Evolutionary conservation across 2,888 invertebrate species (phyloP).

Genomic region (Rosalia funebris): DNA sequence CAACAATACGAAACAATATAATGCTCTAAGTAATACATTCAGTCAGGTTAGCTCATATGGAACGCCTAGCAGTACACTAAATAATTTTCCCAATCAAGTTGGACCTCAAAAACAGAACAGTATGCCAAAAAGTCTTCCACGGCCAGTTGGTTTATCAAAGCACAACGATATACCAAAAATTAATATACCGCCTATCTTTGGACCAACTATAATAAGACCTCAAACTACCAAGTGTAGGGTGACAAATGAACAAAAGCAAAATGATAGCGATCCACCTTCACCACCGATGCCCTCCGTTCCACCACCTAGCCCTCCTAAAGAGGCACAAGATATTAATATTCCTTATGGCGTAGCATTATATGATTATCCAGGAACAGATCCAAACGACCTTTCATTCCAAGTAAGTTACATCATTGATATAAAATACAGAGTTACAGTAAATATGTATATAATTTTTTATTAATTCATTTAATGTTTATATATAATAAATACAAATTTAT

Average conservation of each 20-base stretch:
- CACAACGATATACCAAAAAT: slow-evolving; percentile 31
- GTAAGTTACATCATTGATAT: slow-evolving; percentile 70
- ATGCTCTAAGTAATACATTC: slow-evolving; percentile 9
- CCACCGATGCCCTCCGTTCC: slow-evolving; percentile 81
- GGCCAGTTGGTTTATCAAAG: slow-evolving; percentile 20
- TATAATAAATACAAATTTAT: too few species aligned
- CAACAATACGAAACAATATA: slow-evolving; percentile 13
- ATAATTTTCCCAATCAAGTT: slow-evolving; percentile 15
- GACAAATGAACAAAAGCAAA: slow-evolving; percentile 66
- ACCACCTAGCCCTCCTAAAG: slow-evolving; percentile 79
- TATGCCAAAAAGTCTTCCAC: neutral
- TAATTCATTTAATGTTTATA: too few species aligned
- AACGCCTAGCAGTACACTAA: slow-evolving; percentile 17
- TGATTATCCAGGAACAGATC: slow-evolving; percentile 79
- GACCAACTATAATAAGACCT: slow-evolving; percentile 81
- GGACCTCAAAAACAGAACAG: neutral
- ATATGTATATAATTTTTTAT: too few species aligned
- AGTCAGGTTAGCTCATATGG: slow-evolving; percentile 18
- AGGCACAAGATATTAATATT: slow-evolving; percentile 61
- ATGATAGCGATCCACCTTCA: slow-evolving; percentile 50
- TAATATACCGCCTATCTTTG: slow-evolving; percentile 50
- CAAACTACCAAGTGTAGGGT: slow-evolving; percentile 59
- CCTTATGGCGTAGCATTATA: slow-evolving; percentile 83
- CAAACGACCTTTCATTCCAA: slow-evolving; percentile 82
- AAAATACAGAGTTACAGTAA: too few species aligned